Percentiles rank a stretch among this genome's conserved stretches.
Evolutionary conservation across 2,888 invertebrate species (phyloP).

Genomic region (Liodrosophila aerea): DNA sequence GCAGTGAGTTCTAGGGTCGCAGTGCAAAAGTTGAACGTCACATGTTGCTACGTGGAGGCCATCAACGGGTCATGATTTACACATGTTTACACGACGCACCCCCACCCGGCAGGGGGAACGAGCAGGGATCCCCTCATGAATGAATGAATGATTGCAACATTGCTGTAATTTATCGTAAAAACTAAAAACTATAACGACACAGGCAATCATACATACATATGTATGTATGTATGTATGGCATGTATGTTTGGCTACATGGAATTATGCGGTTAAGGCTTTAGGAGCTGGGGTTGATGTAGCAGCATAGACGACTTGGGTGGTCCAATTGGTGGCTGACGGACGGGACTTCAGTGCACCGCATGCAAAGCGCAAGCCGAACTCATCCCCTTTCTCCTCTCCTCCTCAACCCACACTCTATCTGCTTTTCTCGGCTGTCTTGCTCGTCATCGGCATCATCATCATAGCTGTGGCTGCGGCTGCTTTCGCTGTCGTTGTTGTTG

Average conservation of each 20-base stretch:
- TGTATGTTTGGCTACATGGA: constrained; percentile 45
- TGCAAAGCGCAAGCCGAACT: constrained; percentile 49
- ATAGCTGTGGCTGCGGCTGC: constrained; percentile 33
- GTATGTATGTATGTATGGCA: too few relatives aligned
- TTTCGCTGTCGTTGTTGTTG: constrained; percentile 40
- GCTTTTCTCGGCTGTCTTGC: constrained; percentile 23
- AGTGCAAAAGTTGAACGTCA: constrained; percentile 65
- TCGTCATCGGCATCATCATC: constrained; percentile 48
- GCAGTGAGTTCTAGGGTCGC: constrained; percentile 45
- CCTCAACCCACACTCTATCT: too few relatives aligned
- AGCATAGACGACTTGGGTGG: constrained; percentile 61
- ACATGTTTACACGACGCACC: constrained; percentile 76
- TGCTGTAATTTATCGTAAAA: constrained; percentile 70
- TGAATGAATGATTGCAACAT: constrained; percentile 70
- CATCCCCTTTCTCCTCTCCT: constrained; percentile 17
- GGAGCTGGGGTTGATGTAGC: constrained; percentile 8
- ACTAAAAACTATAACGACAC: constrained; percentile 49
- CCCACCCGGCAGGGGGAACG: constrained; percentile 10
- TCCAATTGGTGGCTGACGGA: constrained; percentile 55
- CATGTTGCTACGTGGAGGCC: constrained; percentile 59
- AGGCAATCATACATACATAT: constrained; percentile 7
- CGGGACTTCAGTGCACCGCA: constrained; percentile 57
- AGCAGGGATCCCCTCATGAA: constrained; percentile 40
- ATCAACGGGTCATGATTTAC: constrained; percentile 80
- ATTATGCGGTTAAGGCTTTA: constrained; percentile 61